A percentile compares a stretch with the other conserved stretches of the same genome.
Conservation (phyloP, 1,140 invertebrate species). For the Drosophila watanabei region DNA sequence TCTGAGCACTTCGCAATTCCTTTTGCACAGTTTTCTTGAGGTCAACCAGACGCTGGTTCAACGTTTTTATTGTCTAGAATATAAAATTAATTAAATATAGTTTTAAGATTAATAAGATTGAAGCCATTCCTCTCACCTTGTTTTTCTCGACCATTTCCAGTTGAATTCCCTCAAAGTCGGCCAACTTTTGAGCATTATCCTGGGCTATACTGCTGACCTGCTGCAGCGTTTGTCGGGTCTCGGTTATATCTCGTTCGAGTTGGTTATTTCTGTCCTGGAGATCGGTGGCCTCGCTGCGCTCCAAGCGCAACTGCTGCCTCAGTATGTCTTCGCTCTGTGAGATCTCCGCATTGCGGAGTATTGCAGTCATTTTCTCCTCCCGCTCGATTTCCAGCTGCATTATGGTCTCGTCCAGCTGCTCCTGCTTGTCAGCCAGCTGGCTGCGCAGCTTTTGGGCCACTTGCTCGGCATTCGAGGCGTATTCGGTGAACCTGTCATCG, state of each 20-base stretch:
- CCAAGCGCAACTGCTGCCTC: conserved; percentile 89
- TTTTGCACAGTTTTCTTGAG: conserved; percentile 96
- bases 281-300: conserved; percentile 74
- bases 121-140: conserved; percentile 85
- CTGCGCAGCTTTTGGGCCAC: conserved; percentile 67
- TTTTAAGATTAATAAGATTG: neutral
- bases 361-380: conserved; percentile 91
- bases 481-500: conserved; percentile 82
- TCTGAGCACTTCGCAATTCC: conserved; percentile 89
- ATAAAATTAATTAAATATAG: neutral
- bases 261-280: conserved; percentile 87
- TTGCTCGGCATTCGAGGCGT: conserved; percentile 77
- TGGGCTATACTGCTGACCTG: conserved; percentile 86
- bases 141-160: conserved; percentile 92
- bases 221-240: conserved; percentile 86
- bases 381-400: conserved; percentile 87
- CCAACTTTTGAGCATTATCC: conserved; percentile 87
- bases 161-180: conserved; percentile 89
- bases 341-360: conserved; percentile 93
- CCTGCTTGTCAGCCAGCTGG: conserved; percentile 66
- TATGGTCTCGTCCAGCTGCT: conserved; percentile 62
- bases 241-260: conserved; percentile 80
- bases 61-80: conserved; percentile 91
- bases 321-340: conserved; percentile 93
- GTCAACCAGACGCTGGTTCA: conserved; percentile 94